Percentiles rank a stretch among this genome's conserved stretches.
Conservation (phyloP, 2,888 invertebrate species). For the Pseudococcus jackbeardsleyi region DNA sequence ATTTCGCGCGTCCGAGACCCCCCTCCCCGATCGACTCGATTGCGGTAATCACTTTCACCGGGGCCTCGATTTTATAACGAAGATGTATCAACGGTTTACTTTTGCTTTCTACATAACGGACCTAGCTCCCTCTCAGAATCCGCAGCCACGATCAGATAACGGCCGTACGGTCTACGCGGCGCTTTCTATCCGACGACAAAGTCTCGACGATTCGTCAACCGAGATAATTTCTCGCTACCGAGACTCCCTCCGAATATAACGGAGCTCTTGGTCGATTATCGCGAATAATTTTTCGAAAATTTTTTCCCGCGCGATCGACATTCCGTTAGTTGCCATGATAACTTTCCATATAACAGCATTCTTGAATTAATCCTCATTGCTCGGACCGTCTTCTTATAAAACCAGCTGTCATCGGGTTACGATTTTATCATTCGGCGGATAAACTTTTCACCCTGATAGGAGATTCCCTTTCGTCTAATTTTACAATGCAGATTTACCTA, state of each 20-base stretch:
- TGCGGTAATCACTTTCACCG: slow-evolving; percentile 64
- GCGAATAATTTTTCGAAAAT: background rate
- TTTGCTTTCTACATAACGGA: slow-evolving; percentile 56
- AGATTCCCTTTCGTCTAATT: background rate
- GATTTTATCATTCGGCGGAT: background rate
- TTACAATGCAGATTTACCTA: background rate
- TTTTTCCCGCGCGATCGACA: background rate
- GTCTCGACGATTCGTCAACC: background rate
- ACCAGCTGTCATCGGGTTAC: background rate
- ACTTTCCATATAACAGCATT: background rate
- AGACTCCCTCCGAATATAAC: background rate
- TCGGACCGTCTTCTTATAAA: background rate
- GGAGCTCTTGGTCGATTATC: background rate
- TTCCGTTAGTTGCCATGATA: background rate
- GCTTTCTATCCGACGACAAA: slow-evolving; percentile 51
- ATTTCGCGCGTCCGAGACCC: slow-evolving; percentile 26
- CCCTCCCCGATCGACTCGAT: slow-evolving; percentile 5
- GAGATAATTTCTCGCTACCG: slow-evolving; percentile 6
- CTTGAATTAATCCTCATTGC: background rate
- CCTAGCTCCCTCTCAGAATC: background rate
- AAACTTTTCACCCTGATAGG: background rate
- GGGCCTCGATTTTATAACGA: slow-evolving; percentile 27
- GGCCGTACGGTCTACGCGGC: too few relatives aligned
- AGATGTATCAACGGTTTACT: slow-evolving; percentile 32
- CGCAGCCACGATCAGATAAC: background rate